Conservation (phyloP, 1,140 invertebrate species). For the Laupala kohalensis region DNA sequence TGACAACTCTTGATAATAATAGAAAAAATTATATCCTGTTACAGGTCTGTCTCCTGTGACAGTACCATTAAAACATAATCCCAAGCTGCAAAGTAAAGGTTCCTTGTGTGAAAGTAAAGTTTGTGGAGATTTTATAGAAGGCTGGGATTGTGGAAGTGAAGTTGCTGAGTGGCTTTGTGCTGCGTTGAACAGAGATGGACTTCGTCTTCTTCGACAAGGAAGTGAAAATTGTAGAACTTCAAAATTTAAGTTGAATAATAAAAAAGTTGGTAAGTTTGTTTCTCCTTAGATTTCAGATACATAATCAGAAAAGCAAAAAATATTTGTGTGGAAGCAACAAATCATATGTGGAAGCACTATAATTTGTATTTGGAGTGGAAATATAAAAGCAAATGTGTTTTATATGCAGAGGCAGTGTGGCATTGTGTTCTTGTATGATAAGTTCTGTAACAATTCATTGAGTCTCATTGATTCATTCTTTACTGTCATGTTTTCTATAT, state of each 20-base stretch:
- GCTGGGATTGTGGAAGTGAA: conserved; percentile 68
- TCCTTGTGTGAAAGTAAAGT: conserved; percentile 59
- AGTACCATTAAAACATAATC: conserved; percentile 4
- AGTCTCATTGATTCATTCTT: too few relatives aligned
- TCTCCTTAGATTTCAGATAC: too few relatives aligned
- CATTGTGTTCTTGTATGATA: too few relatives aligned
- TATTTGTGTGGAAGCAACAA: too few relatives aligned
- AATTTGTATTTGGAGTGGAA: too few relatives aligned
- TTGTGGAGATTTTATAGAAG: conserved; percentile 68
- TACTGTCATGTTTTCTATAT: too few relatives aligned
- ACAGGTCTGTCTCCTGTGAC: conserved; percentile 35
- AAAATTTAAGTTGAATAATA: conserved; percentile 20
- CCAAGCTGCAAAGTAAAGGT: conserved; percentile 20
- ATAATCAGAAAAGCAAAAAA: too few relatives aligned
- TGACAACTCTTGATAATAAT: too few relatives aligned
- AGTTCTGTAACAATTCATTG: too few relatives aligned
- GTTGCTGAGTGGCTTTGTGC: conserved; percentile 62
- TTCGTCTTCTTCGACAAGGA: conserved; percentile 55
- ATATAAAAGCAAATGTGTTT: too few relatives aligned
- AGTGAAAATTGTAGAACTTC: conserved; percentile 21
- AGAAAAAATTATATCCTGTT: conserved; percentile 19
- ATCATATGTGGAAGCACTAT: too few relatives aligned
- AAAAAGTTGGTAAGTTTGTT: conserved; percentile 15
- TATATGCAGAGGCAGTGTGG: too few relatives aligned
- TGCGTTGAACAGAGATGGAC: conserved; percentile 44